Evolutionary conservation across 2,888 invertebrate species (phyloP).

Genomic region (Morinoia aosen): DNA sequence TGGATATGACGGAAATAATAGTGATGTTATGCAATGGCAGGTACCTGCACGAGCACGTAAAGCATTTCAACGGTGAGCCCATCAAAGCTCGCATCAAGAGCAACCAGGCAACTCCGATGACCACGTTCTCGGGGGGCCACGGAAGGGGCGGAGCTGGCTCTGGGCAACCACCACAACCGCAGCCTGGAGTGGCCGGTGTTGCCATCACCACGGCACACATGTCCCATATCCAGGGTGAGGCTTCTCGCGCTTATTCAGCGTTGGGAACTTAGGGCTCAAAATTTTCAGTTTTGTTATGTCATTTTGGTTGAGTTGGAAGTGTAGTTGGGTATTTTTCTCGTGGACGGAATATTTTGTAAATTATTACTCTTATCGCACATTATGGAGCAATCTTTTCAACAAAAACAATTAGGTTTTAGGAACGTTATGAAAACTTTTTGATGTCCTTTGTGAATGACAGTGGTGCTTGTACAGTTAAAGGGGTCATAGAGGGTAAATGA

Average conservation of each 20-base stretch:
- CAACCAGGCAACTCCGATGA: constrained; percentile 19
- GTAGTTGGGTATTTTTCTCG: too few relatives aligned
- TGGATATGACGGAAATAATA: neutral
- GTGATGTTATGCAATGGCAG: neutral
- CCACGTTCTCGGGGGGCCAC: constrained; percentile 14
- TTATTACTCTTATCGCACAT: too few relatives aligned
- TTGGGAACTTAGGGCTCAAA: too few relatives aligned
- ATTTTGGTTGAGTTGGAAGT: neutral
- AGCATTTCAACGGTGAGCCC: constrained; percentile 21
- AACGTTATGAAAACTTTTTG: too few relatives aligned
- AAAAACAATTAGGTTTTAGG: too few relatives aligned
- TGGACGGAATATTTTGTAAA: too few relatives aligned
- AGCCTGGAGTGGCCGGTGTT: constrained; percentile 1
- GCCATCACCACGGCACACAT: constrained; percentile 38
- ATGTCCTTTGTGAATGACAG: too few relatives aligned
- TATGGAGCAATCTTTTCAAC: too few relatives aligned
- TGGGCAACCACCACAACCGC: neutral
- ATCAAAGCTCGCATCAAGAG: constrained; percentile 49
- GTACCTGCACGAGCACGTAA: constrained; percentile 37
- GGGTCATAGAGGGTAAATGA: too few relatives aligned
- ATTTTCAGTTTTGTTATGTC: neutral
- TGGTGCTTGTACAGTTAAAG: too few relatives aligned
- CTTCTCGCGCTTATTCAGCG: neutral
- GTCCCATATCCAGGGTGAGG: neutral
- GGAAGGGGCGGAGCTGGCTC: neutral